Evolutionary conservation across 2,888 invertebrate species (phyloP).

Genomic region (Eupithecia inturbata): DNA sequence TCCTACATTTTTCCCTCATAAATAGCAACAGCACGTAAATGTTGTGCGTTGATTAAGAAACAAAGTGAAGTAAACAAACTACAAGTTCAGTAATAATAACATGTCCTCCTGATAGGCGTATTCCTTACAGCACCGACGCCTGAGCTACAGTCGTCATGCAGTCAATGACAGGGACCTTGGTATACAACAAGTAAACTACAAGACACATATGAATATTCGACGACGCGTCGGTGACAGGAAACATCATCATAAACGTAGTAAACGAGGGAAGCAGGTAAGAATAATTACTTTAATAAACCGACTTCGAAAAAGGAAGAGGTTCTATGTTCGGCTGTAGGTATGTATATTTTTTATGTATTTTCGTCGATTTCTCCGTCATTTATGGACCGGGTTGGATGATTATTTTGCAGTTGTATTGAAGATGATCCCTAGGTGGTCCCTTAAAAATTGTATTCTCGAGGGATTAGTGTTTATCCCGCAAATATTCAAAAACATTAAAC

Average conservation of each 20-base stretch:
- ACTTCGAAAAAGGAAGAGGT: too few species aligned
- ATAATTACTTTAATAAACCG: not conserved
- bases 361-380: too few species aligned
- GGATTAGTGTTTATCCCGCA: too few species aligned
- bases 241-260: constrained; percentile 93
- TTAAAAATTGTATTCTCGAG: too few species aligned
- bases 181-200: constrained; percentile 94
- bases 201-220: constrained; percentile 95
- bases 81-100: constrained; percentile 11
- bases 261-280: constrained; percentile 90
- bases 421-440: too few species aligned
- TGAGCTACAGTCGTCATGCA: constrained; percentile 96
- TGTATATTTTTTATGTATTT: too few species aligned
- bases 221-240: constrained; percentile 94
- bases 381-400: too few species aligned
- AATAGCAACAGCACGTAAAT: not conserved
- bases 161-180: constrained; percentile 94
- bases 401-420: too few species aligned
- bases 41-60: not conserved
- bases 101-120: constrained; percentile 21
- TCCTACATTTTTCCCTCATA: not conserved
- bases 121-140: constrained; percentile 89
- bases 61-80: not conserved
- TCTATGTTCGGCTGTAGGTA: too few species aligned
- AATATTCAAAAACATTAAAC: too few species aligned